Evolutionary conservation across 2,888 invertebrate species (phyloP), one percentile per base, ranked within the genome.

Genomic region (Acleris laterana): DNA sequence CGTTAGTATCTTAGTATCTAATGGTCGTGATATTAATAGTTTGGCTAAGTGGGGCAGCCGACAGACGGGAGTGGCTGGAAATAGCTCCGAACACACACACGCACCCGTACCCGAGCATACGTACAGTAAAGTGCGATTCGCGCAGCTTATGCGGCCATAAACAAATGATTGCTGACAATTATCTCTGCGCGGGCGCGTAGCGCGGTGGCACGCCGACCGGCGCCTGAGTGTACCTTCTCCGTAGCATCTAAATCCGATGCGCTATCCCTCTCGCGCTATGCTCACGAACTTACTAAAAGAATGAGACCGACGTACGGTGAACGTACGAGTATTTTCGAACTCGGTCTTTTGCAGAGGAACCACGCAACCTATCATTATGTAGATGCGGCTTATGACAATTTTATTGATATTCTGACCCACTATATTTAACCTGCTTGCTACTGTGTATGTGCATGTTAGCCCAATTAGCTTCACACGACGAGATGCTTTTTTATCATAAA

Each of bases 121-220:
- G 17, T 38, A 50, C 77, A 83, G 76, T 75, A 77, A 82, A 77
- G 82, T 77, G 82, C 82, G 82, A 86, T 84, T 82, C 79, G 79
- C 80, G 74, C 77, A 81, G 82, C 81, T 83, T 84, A 82, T 79
- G 80, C 79, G 81, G 80, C 81, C 82, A 82, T 87, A 85, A 84
- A 86, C 83, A 87, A 85, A 87, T 82, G 82, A 88, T 86, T 84
- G 82, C 82, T 77, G 82, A 84, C 88, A 88, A 88, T 87, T 86
- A 83, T 75, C 73, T 72, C 70, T 42, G 20, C 61, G 68, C 68
- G 70, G 64, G 60, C 64, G 74, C 72, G 74, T 78, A 77, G 70
- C 71, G 61, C 75, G 71, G 78, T 74, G 74, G 66, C 61, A 38
- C 42, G 42, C 55, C 42, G 42, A 32, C 32, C 25, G n/a, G 46